Evolutionary conservation across 2,797 vertebrate genomes (phyloP).

Genomic region (Sebastes minor): DNA sequence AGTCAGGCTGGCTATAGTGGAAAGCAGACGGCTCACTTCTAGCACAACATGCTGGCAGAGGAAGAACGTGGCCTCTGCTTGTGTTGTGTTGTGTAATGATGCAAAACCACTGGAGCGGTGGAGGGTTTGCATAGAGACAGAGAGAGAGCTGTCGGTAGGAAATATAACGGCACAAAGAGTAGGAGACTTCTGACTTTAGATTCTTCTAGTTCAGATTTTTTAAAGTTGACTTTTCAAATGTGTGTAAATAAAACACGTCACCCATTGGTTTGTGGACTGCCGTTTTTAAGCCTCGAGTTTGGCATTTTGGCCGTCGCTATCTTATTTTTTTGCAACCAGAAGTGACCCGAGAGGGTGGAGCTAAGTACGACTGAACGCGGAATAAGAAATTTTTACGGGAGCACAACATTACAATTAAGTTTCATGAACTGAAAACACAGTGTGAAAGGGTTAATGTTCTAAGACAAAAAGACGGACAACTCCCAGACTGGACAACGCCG

Average conservation of each 20-base stretch:
- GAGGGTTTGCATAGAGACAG: slow-evolving; percentile 43
- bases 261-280: too few species aligned
- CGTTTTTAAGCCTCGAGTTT: too few species aligned
- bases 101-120: slow-evolving; percentile 47
- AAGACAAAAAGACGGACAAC: too few species aligned
- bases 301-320: too few species aligned
- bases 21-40: slow-evolving; percentile 30
- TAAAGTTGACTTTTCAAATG: neutral
- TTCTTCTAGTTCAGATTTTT: neutral
- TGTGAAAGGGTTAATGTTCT: too few species aligned
- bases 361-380: too few species aligned
- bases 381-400: too few species aligned
- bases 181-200: neutral
- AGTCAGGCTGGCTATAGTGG: slow-evolving; percentile 8
- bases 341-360: too few species aligned
- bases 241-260: neutral
- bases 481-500: too few species aligned
- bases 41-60: slow-evolving; percentile 48
- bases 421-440: too few species aligned
- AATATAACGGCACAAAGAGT: neutral
- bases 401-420: too few species aligned
- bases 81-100: slow-evolving; percentile 56
- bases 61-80: slow-evolving; percentile 16
- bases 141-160: neutral
- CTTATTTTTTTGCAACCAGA: too few species aligned